Evolutionary conservation across 1,140 invertebrate species (phyloP).

Genomic region (Carposina sasakii): DNA sequence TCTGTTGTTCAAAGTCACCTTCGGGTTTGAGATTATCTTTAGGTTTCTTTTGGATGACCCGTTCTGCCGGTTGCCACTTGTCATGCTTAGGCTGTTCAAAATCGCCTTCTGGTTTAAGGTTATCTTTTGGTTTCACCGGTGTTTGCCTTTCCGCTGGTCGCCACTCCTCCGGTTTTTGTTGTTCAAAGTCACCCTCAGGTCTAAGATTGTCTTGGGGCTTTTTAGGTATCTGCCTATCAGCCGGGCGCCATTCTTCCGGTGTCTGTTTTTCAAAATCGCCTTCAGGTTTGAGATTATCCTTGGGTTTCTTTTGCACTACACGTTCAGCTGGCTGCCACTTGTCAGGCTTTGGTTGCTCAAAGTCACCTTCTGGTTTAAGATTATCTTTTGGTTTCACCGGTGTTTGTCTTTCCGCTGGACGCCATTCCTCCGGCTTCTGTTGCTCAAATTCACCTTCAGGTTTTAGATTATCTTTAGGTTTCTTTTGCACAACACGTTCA

Average conservation of each 20-base stretch:
- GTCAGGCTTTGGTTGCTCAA: constrained; percentile 59
- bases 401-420: constrained; percentile 61
- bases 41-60: constrained; percentile 42
- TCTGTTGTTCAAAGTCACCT: constrained; percentile 75
- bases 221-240: constrained; percentile 59
- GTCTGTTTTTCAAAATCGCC: constrained; percentile 75
- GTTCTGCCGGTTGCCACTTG: constrained; percentile 44
- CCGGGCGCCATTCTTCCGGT: constrained; percentile 69
- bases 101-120: constrained; percentile 75
- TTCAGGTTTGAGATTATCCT: constrained; percentile 77
- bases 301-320: constrained; percentile 48
- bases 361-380: constrained; percentile 75
- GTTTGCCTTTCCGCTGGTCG: constrained; percentile 42
- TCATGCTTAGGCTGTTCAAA: constrained; percentile 47
- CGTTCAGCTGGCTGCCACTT: constrained; percentile 54
- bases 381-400: constrained; percentile 72
- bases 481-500: constrained; percentile 71
- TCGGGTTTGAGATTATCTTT: constrained; percentile 68
- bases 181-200: constrained; percentile 73
- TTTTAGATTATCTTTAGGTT: constrained; percentile 75
- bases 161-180: constrained; percentile 56
- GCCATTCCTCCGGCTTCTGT: constrained; percentile 45
- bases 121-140: constrained; percentile 66
- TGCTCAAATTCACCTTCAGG: constrained; percentile 74
- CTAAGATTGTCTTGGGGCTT: constrained; percentile 73